These are phyloP conservation scores for Sander vitreus DNA, from an alignment of 2,113 vertebrate species.

Conservation along the genomic window DNA sequence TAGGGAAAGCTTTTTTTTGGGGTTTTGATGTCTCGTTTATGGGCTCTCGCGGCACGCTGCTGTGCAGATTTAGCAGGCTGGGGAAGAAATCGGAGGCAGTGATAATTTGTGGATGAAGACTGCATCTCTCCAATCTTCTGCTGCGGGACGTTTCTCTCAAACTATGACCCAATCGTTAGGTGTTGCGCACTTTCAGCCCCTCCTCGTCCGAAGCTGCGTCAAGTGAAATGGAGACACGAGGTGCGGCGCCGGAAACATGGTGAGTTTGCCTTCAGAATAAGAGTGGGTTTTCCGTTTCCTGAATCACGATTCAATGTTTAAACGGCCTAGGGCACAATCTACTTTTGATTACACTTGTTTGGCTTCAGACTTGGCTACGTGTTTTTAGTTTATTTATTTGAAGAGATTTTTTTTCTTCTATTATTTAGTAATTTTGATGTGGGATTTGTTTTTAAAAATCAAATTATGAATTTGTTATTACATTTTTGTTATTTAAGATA, in stretches of 20 bases:
- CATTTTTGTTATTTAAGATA: no score
- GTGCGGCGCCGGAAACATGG: constrained; percentile 7
- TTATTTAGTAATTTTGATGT: no score
- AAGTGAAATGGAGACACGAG: background rate
- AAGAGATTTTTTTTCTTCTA: no score
- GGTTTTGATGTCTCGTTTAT: background rate
- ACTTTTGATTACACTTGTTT: no score
- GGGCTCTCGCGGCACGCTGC: background rate
- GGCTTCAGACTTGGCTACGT: no score
- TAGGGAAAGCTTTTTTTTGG: background rate
- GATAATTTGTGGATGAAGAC: background rate
- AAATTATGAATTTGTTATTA: no score
- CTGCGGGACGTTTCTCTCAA: constrained; percentile 76
- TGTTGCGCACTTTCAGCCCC: constrained; percentile 76
- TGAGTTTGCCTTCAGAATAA: constrained; percentile 35
- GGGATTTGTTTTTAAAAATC: no score
- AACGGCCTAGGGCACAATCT: no score
- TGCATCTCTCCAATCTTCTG: constrained; percentile 38
- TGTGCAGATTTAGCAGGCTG: background rate
- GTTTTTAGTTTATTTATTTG: no score
- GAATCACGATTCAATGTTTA: no score
- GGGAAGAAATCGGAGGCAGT: background rate
- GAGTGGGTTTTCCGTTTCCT: background rate
- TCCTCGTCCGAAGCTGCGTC: constrained; percentile 51
- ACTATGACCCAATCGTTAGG: constrained; percentile 74